Percentiles rank a stretch among this genome's conserved stretches.
phyloP scores from a whole-genome alignment of 2,113 vertebrate genomes.

The Dissostichus mawsoni region DNA sequence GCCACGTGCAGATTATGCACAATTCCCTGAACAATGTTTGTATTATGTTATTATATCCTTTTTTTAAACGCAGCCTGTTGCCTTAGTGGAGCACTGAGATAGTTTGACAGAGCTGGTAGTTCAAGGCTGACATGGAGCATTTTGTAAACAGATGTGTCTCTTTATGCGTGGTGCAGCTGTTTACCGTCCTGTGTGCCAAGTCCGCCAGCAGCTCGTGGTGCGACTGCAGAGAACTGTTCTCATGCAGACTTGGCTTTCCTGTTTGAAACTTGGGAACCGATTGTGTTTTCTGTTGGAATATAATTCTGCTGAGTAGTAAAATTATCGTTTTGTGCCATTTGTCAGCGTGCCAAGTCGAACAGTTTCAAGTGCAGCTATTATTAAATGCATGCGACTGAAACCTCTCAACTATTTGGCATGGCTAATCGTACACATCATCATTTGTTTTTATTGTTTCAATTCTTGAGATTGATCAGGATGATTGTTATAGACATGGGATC shows the following conservation, averaged over 20 bases:
- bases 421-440: slow-evolving; percentile 4
- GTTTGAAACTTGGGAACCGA: slow-evolving; percentile 37
- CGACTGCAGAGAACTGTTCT: slow-evolving; percentile 42
- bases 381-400: slow-evolving; percentile 69
- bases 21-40: background rate
- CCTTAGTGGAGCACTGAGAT: slow-evolving; percentile 10
- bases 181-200: slow-evolving; percentile 50
- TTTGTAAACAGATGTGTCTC: slow-evolving; percentile 67
- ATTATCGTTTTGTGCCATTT: slow-evolving; percentile 53
- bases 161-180: slow-evolving; percentile 60
- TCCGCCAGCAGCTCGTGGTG: slow-evolving; percentile 33
- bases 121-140: slow-evolving; percentile 57
- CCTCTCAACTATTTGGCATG: slow-evolving; percentile 39
- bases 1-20: slow-evolving; percentile 2
- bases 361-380: slow-evolving; percentile 65
- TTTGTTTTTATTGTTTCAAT: no score
- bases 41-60: background rate
- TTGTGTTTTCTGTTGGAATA: slow-evolving; percentile 44
- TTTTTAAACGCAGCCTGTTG: background rate
- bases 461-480: background rate
- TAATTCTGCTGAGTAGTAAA: slow-evolving; percentile 35
- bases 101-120: slow-evolving; percentile 27
- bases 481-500: background rate
- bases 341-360: slow-evolving; percentile 47
- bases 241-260: slow-evolving; percentile 52